These are phyloP conservation scores for Trichacis sp. DNA, from an alignment of 2,888 invertebrate species.

Conservation along the genomic window DNA sequence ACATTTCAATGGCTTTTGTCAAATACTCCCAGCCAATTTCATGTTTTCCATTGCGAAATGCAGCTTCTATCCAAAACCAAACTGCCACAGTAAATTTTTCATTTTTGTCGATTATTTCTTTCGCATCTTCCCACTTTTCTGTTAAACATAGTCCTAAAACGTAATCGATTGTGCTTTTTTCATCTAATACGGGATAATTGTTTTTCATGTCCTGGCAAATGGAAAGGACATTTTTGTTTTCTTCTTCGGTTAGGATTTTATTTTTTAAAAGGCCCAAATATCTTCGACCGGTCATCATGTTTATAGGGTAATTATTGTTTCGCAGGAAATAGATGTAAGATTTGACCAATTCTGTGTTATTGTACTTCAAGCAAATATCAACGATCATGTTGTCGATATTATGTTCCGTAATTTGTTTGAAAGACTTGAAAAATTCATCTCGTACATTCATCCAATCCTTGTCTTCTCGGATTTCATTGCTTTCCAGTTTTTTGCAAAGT, in stretches of 20 bases:
- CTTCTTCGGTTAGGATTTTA: slow-evolving; percentile 65
- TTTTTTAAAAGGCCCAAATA: slow-evolving; percentile 67
- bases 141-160: slow-evolving; percentile 76
- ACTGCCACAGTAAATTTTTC: slow-evolving; percentile 71
- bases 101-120: slow-evolving; percentile 73
- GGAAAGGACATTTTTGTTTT: slow-evolving; percentile 72
- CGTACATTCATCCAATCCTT: slow-evolving; percentile 18
- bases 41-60: slow-evolving; percentile 73
- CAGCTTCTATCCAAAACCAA: slow-evolving; percentile 68
- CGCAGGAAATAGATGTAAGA: slow-evolving; percentile 74
- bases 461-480: neutral
- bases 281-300: slow-evolving; percentile 73
- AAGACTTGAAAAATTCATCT: slow-evolving; percentile 16
- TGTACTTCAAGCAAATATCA: slow-evolving; percentile 69
- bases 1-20: slow-evolving; percentile 70
- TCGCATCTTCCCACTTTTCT: slow-evolving; percentile 74
- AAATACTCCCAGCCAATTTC: slow-evolving; percentile 75
- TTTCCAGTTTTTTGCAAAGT: too few species aligned
- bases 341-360: slow-evolving; percentile 70
- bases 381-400: slow-evolving; percentile 76
- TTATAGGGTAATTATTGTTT: slow-evolving; percentile 69
- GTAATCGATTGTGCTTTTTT: slow-evolving; percentile 73
- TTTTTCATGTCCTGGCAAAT: slow-evolving; percentile 70
- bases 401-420: slow-evolving; percentile 44
- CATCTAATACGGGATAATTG: slow-evolving; percentile 74